A percentile compares a stretch with the other conserved stretches of the same genome.
These are phyloP conservation scores for human (Homo sapiens) DNA, from an alignment of 2,113 vertebrate species.

Conservation along the genomic window DNA sequence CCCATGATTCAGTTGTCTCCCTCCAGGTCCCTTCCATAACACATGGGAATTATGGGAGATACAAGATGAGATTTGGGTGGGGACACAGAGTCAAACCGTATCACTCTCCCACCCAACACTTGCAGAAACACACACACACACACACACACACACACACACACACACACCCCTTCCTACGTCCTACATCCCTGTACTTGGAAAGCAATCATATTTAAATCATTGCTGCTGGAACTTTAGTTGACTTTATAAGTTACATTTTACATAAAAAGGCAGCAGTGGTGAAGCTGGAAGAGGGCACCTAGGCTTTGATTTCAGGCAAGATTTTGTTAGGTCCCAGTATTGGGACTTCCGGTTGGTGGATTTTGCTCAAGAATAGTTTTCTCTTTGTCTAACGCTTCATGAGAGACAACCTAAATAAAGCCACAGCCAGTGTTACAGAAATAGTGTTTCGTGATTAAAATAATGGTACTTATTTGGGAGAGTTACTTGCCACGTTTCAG, in stretches of 20 bases:
- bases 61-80: no score
- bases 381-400: not conserved
- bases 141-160: not conserved
- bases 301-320: not conserved
- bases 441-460: not conserved
- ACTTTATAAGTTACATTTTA: not conserved
- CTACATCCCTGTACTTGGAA: not conserved
- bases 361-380: not conserved
- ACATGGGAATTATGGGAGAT: no score
- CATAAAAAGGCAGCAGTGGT: not conserved
- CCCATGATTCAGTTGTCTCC: no score
- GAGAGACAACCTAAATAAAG: not conserved
- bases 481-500: not conserved
- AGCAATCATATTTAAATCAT: not conserved
- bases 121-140: not conserved
- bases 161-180: rapidly evolving
- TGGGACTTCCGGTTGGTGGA: not conserved
- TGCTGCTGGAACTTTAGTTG: rapidly evolving
- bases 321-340: not conserved
- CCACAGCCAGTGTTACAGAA: not conserved
- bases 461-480: not conserved
- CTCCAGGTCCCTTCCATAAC: no score
- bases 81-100: no score
- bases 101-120: no score
- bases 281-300: not conserved